phyloP scores from a whole-genome alignment of 2,888 invertebrate genomes.

The Leptinotarsa haldemani region DNA sequence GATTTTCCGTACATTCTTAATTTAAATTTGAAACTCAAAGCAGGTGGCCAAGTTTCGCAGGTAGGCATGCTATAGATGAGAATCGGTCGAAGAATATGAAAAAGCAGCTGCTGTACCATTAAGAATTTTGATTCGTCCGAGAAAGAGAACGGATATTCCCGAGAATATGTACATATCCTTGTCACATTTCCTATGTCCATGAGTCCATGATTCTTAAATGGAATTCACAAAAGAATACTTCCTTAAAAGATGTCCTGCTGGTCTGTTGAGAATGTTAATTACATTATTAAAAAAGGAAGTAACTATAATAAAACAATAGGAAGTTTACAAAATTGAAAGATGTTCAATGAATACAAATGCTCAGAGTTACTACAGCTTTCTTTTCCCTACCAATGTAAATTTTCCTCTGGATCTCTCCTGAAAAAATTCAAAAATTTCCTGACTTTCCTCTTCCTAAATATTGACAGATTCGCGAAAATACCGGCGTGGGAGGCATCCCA shows the following conservation, averaged over 20 bases:
- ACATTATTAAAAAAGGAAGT: slow-evolving; percentile 33
- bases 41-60: slow-evolving; percentile 26
- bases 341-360: slow-evolving; percentile 12
- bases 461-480: slow-evolving; percentile 39
- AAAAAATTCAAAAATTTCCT: not conserved
- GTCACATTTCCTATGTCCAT: slow-evolving; percentile 13
- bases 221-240: slow-evolving; percentile 30
- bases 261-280: slow-evolving; percentile 30
- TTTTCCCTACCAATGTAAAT: not conserved
- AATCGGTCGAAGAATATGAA: not conserved
- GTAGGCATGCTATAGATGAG: slow-evolving; percentile 6
- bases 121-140: slow-evolving; percentile 24
- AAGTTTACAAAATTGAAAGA: slow-evolving; percentile 3
- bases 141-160: slow-evolving; percentile 18
- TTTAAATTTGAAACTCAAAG: not conserved
- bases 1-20: not conserved
- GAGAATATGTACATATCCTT: slow-evolving; percentile 6
- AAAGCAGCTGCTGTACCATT: slow-evolving; percentile 37
- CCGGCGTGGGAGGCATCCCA: slow-evolving; percentile 44
- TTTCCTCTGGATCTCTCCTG: not conserved
- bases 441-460: slow-evolving; percentile 30
- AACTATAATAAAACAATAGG: slow-evolving; percentile 13
- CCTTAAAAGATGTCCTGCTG: slow-evolving; percentile 30
- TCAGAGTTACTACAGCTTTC: too few relatives aligned
- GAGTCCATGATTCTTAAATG: slow-evolving; percentile 18